These are phyloP conservation scores for Pentalonia nigronervosa DNA, from an alignment of 1,140 invertebrate species.

Conservation along the genomic window DNA sequence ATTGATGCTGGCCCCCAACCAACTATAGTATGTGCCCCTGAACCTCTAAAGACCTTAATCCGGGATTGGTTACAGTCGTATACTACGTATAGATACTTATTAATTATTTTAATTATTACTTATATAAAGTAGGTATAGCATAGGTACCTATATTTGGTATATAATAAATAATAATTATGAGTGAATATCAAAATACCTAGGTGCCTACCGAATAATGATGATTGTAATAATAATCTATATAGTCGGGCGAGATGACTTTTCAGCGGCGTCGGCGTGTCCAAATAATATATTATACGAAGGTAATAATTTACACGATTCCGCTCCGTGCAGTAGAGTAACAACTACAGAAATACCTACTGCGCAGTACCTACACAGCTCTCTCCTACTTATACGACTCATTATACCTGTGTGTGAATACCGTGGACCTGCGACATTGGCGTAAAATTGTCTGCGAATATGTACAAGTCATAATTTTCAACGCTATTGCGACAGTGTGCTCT, in stretches of 20 bases:
- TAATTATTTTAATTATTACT: background rate
- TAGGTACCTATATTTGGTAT: background rate
- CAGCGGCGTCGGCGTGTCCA: background rate
- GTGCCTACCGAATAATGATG: background rate
- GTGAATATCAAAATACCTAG: background rate
- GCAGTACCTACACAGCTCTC: background rate
- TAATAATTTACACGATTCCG: background rate
- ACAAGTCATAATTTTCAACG: background rate
- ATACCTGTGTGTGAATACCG: background rate
- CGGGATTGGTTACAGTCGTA: background rate
- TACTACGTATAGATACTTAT: background rate
- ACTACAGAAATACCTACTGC: background rate
- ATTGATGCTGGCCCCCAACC: background rate
- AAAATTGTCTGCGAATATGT: background rate
- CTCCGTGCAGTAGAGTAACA: background rate
- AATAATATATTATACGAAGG: background rate
- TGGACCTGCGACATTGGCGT: background rate
- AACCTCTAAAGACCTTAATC: background rate
- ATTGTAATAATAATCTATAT: background rate
- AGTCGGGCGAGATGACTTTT: background rate
- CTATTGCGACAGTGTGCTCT: background rate
- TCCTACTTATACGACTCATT: background rate
- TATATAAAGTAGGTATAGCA: background rate
- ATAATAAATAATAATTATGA: background rate
- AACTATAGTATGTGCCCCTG: background rate